Conservation (phyloP, 2,113 vertebrate genomes). For the Rhagologus leucostigma region DNA sequence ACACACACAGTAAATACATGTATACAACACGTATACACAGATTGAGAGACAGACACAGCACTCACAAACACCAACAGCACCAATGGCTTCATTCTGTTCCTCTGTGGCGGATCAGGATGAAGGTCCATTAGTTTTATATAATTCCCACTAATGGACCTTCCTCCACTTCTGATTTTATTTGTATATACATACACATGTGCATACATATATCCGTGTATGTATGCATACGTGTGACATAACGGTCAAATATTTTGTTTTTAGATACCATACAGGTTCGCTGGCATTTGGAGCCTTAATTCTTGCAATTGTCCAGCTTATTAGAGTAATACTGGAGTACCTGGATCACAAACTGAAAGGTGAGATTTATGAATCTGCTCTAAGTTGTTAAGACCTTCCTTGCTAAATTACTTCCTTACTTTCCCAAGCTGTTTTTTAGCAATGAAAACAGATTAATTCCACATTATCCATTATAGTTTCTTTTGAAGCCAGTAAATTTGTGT, state of each 20-base stretch:
- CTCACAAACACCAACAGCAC: neutral
- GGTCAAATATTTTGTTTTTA: slow-evolving; percentile 52
- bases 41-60: neutral
- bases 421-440: neutral
- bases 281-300: slow-evolving; percentile 94
- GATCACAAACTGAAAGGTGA: slow-evolving; percentile 88
- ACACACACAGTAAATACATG: accelerated
- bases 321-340: slow-evolving; percentile 87
- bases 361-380: neutral
- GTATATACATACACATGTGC: too few species aligned
- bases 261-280: slow-evolving; percentile 94
- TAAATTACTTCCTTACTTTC: neutral
- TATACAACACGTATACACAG: neutral
- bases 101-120: neutral
- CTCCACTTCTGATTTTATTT: neutral
- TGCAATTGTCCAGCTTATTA: slow-evolving; percentile 83
- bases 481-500: neutral
- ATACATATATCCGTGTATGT: neutral
- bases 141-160: neutral
- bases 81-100: neutral
- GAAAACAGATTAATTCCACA: neutral
- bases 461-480: neutral
- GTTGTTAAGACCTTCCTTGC: neutral
- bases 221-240: neutral
- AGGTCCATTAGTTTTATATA: neutral